Evolutionary conservation across 37 sponge, comb jelly and placozoan species (phyloP), one percentile per base, ranked within the genome.

Genomic region (Axinella damicornis): DNA sequence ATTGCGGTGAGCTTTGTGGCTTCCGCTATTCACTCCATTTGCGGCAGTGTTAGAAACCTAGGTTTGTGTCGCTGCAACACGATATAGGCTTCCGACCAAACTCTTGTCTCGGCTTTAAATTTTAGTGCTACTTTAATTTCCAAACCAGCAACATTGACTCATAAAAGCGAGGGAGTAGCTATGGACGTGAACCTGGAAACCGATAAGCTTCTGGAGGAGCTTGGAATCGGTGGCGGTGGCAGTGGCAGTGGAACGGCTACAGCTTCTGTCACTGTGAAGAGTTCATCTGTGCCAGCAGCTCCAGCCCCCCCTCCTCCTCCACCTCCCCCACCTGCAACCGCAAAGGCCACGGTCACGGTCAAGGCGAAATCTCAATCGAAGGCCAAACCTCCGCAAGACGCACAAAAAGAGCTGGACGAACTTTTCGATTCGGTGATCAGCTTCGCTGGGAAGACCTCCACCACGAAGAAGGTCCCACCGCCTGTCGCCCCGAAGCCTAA

Each of bases 401-500:
- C 74, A 18, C 74, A 81, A 59, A 76, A 85, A n/a, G 91, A 90
- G 31, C 66, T 90, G 0, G 70, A 90, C 63, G 91, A 80, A 0
- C 58, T 90, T 22, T 90, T 90, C 33, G 91, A 90, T 56, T 90
- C 91, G 5, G 91, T 90, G 19, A 75, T 90, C 76, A 85, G 86
- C 66, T 81, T 90, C 64, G 91, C 91, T 1, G 86, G 67, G 60
- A 86, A 86, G 53, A 79, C 80, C 1, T 76, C 91, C 11, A 54
- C 67, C 37, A 79, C 57, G 55, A 83, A 74, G 55, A 77, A 70
- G 52, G 54, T 18, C 0, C 56, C 83, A 1, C 83, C 87, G 17
- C 82, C 90, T 0, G 86, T 85, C 22, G 86, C 94, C n/a, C 90
- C 94, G 22, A 89, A 89, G 70, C 94, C 90, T 0, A 83, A 89